These are phyloP conservation scores for Phrynosoma blainvillii DNA, from an alignment of 2,113 vertebrate genomes.

Conservation along the genomic window DNA sequence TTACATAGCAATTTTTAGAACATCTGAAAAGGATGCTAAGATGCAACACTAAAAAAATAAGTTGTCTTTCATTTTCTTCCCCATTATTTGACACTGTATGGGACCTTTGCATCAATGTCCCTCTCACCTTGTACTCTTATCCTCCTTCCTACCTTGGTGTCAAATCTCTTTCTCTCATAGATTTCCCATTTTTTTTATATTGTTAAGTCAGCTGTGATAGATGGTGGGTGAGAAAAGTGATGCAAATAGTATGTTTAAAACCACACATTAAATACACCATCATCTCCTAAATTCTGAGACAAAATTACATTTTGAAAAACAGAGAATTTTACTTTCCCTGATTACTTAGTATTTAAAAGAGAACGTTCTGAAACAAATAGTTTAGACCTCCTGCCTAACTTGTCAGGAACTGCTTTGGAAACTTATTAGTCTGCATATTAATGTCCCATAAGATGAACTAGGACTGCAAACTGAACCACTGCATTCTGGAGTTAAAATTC, in stretches of 20 bases:
- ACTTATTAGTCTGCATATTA: no score
- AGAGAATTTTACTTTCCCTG: background rate
- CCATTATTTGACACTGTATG: background rate
- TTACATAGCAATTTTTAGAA: slow-evolving; percentile 35
- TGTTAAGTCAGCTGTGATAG: background rate
- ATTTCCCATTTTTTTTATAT: background rate
- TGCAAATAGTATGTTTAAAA: background rate
- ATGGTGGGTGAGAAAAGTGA: background rate
- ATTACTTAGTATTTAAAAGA: background rate
- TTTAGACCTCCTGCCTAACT: no score
- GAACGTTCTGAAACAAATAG: background rate
- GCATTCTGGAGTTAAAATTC: no score
- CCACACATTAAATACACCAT: background rate
- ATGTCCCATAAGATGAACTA: no score
- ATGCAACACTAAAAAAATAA: background rate
- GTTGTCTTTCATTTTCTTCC: slow-evolving; percentile 14
- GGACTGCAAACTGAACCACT: no score
- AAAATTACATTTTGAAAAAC: background rate
- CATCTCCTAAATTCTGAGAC: background rate
- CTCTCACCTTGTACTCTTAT: background rate
- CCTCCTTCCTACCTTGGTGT: background rate
- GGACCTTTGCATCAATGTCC: background rate
- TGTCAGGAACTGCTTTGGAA: no score
- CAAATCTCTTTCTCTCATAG: background rate
- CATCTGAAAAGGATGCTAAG: slow-evolving; percentile 21